A percentile compares a stretch with the other conserved stretches of the same genome.
phyloP scores from a whole-genome alignment of 2,888 invertebrate species.

The Gerris lacustris region DNA sequence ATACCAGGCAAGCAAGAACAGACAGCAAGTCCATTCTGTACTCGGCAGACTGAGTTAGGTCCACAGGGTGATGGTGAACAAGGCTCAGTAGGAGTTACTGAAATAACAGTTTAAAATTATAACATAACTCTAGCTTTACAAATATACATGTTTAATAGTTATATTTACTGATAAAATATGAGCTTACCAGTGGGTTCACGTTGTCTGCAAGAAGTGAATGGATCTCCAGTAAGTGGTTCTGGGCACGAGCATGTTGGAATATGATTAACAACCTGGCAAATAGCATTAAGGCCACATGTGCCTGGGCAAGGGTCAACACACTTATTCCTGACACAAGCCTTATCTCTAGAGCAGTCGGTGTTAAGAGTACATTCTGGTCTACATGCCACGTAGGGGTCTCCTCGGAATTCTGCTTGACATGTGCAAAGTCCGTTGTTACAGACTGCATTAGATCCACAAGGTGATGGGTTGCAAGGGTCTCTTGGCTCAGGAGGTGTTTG shows the following conservation, averaged over 20 bases:
- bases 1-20: conserved; percentile 59
- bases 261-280: conserved; percentile 73
- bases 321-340: conserved; percentile 62
- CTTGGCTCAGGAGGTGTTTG: conserved; percentile 29
- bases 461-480: conserved; percentile 38
- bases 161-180: too few relatives aligned
- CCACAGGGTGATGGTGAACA: conserved; percentile 51
- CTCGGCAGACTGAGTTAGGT: conserved; percentile 48
- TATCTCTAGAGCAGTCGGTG: conserved; percentile 52
- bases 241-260: conserved; percentile 70
- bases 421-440: conserved; percentile 49
- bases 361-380: conserved; percentile 62
- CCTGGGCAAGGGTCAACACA: conserved; percentile 79
- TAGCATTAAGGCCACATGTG: conserved; percentile 68
- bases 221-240: conserved; percentile 55
- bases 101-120: too few relatives aligned
- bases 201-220: conserved; percentile 38
- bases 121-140: too few relatives aligned
- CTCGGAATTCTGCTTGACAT: conserved; percentile 56
- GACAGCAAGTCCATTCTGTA: conserved; percentile 47
- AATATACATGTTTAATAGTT: too few relatives aligned
- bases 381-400: conserved; percentile 65
- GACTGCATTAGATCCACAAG: conserved; percentile 35
- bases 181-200: neutral
- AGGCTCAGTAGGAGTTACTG: conserved; percentile 37